These are phyloP conservation scores for Cryptoleucopteryx plumbea DNA, from an alignment of 2,113 vertebrate species.

Conservation along the genomic window DNA sequence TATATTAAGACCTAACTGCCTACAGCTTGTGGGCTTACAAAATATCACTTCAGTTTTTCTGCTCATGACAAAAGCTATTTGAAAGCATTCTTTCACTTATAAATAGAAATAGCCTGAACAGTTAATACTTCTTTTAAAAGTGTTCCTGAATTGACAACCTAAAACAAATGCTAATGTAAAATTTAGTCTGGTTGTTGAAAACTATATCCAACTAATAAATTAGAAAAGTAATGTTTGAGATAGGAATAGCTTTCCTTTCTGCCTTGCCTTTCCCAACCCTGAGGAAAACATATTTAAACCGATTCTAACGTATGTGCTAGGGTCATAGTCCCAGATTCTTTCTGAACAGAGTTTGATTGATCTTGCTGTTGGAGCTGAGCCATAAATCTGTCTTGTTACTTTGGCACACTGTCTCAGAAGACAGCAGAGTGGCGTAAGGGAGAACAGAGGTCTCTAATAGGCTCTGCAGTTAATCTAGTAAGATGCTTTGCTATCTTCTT, in stretches of 20 bases:
- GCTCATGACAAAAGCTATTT: constrained; percentile 14
- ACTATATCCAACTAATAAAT: not conserved
- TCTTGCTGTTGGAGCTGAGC: not conserved
- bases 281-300: not conserved
- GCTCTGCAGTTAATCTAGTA: not conserved
- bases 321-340: not conserved
- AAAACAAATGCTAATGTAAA: not conserved
- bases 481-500: not conserved
- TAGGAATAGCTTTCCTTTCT: not conserved
- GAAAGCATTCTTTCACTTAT: constrained; percentile 7
- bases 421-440: not conserved
- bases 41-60: not conserved
- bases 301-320: not conserved
- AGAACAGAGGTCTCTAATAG: not conserved
- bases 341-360: not conserved
- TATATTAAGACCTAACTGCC: constrained; percentile 19
- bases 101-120: not conserved
- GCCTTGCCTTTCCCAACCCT: not conserved
- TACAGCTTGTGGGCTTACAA: constrained; percentile 13
- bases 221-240: not conserved
- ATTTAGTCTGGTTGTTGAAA: constrained; percentile 5
- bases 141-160: not conserved
- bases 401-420: not conserved
- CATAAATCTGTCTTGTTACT: not conserved
- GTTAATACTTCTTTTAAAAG: constrained; percentile 1